Conservation (phyloP, 2,797 vertebrate genomes). For the Neostethus bicornis region DNA sequence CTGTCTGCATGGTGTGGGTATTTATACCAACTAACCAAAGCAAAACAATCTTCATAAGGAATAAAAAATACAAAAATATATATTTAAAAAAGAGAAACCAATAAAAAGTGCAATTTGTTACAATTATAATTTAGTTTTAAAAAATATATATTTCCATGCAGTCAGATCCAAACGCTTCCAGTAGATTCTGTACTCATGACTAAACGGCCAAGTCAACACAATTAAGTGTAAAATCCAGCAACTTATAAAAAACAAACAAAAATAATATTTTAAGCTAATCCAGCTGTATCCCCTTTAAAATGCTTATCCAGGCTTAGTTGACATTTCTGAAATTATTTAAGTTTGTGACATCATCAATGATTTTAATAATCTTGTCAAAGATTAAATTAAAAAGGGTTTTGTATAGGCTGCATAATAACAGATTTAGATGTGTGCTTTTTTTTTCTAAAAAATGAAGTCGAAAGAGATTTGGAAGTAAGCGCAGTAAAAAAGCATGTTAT, state of each 20-base stretch:
- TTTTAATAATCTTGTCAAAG: constrained; percentile 84
- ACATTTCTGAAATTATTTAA: constrained; percentile 79
- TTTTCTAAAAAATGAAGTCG: constrained; percentile 79
- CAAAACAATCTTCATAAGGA: background rate
- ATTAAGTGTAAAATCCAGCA: constrained; percentile 44
- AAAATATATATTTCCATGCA: constrained; percentile 5
- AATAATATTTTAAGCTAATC: constrained; percentile 65
- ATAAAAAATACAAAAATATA: background rate
- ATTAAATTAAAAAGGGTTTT: constrained; percentile 82
- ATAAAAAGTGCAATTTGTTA: constrained; percentile 17
- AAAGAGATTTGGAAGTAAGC: constrained; percentile 81
- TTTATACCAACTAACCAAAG: too few relatives aligned
- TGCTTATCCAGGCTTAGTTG: constrained; percentile 76
- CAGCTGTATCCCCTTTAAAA: constrained; percentile 71
- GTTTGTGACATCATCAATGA: constrained; percentile 82
- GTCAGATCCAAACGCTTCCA: constrained; percentile 23
- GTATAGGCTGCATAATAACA: constrained; percentile 76
- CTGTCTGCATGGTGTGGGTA: background rate
- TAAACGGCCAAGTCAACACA: constrained; percentile 29
- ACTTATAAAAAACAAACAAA: constrained; percentile 41
- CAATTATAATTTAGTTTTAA: too few relatives aligned
- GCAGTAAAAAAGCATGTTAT: constrained; percentile 83
- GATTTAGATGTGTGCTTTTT: constrained; percentile 83
- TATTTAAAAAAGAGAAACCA: background rate
- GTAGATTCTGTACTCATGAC: constrained; percentile 30